These are phyloP conservation scores for Drosophila lini DNA, from an alignment of 1,140 invertebrate genomes.

Conservation along the genomic window DNA sequence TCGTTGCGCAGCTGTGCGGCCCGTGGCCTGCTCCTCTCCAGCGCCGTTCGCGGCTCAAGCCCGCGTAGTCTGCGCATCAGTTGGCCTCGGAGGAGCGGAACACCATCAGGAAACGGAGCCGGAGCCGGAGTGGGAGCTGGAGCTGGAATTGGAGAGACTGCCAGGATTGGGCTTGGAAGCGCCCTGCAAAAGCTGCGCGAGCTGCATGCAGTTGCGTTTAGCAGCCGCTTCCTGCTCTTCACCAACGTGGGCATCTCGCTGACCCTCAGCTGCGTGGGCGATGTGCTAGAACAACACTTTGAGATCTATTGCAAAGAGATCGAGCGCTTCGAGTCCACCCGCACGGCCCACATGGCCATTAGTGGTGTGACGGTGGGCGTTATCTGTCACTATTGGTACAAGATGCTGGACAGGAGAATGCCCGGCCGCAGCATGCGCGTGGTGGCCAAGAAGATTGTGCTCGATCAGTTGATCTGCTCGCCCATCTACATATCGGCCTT, in stretches of 20 bases:
- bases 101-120: slow-evolving; percentile 6
- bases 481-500: slow-evolving; percentile 93
- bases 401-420: slow-evolving; percentile 88
- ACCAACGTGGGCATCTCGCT: slow-evolving; percentile 95
- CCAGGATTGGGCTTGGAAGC: not conserved
- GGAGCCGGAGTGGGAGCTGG: slow-evolving; percentile 3
- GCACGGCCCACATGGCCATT: slow-evolving; percentile 92
- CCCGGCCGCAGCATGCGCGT: slow-evolving; percentile 88
- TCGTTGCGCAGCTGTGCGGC: slow-evolving; percentile 24
- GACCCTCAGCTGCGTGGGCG: slow-evolving; percentile 90
- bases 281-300: slow-evolving; percentile 93
- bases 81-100: slow-evolving; percentile 5
- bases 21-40: slow-evolving; percentile 34
- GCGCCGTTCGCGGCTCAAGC: slow-evolving; percentile 14
- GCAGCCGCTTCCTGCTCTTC: slow-evolving; percentile 90
- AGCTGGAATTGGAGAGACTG: not conserved
- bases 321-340: slow-evolving; percentile 87
- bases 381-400: slow-evolving; percentile 95
- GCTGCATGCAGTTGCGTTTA: slow-evolving; percentile 86
- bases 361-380: slow-evolving; percentile 91
- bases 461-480: slow-evolving; percentile 95
- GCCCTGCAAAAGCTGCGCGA: slow-evolving; percentile 56
- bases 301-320: slow-evolving; percentile 89
- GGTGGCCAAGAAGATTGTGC: slow-evolving; percentile 93
- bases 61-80: slow-evolving; percentile 21